Percentiles rank a stretch among this genome's conserved stretches.
These are phyloP conservation scores for Lampris megalopsis DNA, from an alignment of 2,113 vertebrate genomes.

Conservation along the genomic window DNA sequence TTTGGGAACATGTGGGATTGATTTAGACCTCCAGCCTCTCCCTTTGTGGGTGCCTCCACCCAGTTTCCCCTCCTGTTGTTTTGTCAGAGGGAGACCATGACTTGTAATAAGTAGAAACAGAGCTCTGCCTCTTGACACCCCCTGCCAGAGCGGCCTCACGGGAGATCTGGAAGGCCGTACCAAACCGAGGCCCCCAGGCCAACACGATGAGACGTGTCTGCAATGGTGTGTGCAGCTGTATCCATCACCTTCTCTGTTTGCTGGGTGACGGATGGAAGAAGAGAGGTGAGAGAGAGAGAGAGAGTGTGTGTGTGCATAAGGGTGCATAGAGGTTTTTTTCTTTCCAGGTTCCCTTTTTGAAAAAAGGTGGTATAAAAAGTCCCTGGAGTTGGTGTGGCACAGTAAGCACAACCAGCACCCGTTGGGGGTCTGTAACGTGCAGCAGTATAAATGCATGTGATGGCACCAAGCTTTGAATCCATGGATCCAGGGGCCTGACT, in stretches of 20 bases:
- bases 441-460: slow-evolving; percentile 23
- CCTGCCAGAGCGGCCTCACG: slow-evolving; percentile 28
- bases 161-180: slow-evolving; percentile 21
- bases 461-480: slow-evolving; percentile 46
- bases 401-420: slow-evolving; percentile 25
- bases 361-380: slow-evolving; percentile 18
- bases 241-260: slow-evolving; percentile 7
- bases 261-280: neutral
- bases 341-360: slow-evolving; percentile 34
- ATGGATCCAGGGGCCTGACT: slow-evolving; percentile 24
- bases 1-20: slow-evolving; percentile 80
- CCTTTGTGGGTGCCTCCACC: slow-evolving; percentile 75
- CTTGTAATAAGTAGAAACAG: slow-evolving; percentile 71
- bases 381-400: slow-evolving; percentile 10
- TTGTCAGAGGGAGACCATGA: slow-evolving; percentile 64
- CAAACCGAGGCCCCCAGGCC: neutral
- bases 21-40: slow-evolving; percentile 79
- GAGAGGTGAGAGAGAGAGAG: slow-evolving; percentile 3
- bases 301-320: slow-evolving; percentile 31
- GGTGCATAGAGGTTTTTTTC: slow-evolving; percentile 14
- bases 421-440: neutral
- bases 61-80: slow-evolving; percentile 66
- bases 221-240: slow-evolving; percentile 4
- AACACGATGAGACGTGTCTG: slow-evolving; percentile 10
- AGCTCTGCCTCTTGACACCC: slow-evolving; percentile 46